Evolutionary conservation across 2,113 vertebrate species (phyloP).

Genomic region (Trinectes maculatus): DNA sequence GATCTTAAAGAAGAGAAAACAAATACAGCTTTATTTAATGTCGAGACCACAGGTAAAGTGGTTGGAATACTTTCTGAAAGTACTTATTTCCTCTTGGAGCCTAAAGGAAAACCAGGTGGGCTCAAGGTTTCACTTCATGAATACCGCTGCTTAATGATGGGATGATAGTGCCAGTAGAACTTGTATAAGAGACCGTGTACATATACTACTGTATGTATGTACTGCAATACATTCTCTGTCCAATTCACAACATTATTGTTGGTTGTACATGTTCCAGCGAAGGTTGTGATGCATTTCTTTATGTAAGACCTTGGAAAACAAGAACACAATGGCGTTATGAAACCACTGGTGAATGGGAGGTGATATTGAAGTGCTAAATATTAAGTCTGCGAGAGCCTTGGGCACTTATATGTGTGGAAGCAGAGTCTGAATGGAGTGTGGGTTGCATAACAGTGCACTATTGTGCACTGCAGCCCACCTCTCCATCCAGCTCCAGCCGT

Average conservation of each 20-base stretch:
- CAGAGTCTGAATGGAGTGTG: constrained; percentile 9
- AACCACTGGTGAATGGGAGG: constrained; percentile 22
- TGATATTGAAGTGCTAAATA: not conserved
- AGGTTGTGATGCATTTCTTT: constrained; percentile 30
- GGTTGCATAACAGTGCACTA: constrained; percentile 24
- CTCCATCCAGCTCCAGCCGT: no score
- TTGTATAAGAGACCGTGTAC: no score
- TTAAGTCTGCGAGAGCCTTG: constrained; percentile 32
- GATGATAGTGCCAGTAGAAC: no score
- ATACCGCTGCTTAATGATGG: not conserved
- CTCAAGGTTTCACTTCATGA: not conserved
- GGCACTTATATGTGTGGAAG: constrained; percentile 16
- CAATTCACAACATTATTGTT: constrained; percentile 4
- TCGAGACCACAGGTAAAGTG: no score
- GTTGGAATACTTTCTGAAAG: not conserved
- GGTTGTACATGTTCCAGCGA: not conserved
- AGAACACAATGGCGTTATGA: constrained; percentile 31
- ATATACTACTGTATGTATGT: no score
- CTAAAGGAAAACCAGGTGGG: not conserved
- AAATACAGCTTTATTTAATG: no score
- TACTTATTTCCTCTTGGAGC: not conserved
- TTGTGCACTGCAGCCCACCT: no score
- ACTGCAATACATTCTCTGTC: not conserved
- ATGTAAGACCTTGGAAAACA: constrained; percentile 10
- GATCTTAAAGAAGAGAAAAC: not conserved